Conservation (phyloP, 1,140 invertebrate genomes). For the Paramacrobiotus metropolitanus region DNA sequence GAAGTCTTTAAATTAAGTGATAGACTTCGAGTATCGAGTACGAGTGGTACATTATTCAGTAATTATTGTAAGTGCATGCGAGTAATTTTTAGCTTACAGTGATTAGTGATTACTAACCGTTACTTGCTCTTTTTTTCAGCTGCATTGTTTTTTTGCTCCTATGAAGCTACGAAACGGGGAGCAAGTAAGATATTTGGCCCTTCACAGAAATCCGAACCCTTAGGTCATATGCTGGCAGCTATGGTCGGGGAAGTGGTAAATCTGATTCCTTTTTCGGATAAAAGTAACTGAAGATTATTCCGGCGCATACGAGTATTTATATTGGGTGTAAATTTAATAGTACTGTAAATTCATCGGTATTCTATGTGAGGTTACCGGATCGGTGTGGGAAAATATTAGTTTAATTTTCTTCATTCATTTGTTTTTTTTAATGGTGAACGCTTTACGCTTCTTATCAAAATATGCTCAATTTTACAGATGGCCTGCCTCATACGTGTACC, state of each 20-base stretch:
- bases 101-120: too few relatives aligned
- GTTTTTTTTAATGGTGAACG: slow-evolving; percentile 4
- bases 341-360: slow-evolving; percentile 1
- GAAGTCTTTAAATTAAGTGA: slow-evolving; percentile 8
- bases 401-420: too few relatives aligned
- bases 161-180: slow-evolving; percentile 51
- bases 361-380: too few relatives aligned
- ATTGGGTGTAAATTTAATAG: too few relatives aligned
- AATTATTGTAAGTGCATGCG: not conserved
- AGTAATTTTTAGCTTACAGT: too few relatives aligned
- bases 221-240: slow-evolving; percentile 57
- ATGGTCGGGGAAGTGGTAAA: slow-evolving; percentile 55
- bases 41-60: not conserved
- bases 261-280: not conserved
- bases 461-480: slow-evolving; percentile 32
- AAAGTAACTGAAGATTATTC: too few relatives aligned
- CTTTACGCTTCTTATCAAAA: too few relatives aligned
- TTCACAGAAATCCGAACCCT: slow-evolving; percentile 24
- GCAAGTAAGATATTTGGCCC: slow-evolving; percentile 18
- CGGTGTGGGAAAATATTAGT: too few relatives aligned
- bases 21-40: not conserved
- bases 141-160: slow-evolving; percentile 77
- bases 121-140: slow-evolving; percentile 36
- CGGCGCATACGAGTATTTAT: too few relatives aligned
- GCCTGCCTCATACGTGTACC: slow-evolving; percentile 75